A percentile compares a stretch with the other conserved stretches of the same genome.
Evolutionary conservation across 2,113 vertebrate genomes (phyloP).

Genomic region (Tichodroma muraria): DNA sequence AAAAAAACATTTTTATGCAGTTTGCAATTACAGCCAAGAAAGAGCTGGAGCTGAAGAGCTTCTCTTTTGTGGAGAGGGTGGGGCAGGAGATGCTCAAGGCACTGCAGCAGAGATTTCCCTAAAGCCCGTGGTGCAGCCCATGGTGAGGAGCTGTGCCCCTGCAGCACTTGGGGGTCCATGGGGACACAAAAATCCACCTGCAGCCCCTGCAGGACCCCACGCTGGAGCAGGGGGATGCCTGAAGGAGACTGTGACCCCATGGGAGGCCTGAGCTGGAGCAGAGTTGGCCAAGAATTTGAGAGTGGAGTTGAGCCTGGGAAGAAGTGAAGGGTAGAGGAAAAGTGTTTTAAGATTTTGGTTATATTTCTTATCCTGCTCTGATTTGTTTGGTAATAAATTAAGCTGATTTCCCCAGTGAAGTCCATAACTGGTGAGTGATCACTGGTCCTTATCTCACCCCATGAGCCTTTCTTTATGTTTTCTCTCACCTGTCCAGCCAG

Average conservation of each 20-base stretch:
- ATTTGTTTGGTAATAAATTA: not conserved
- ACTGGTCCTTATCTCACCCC: not conserved
- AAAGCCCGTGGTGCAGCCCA: not conserved
- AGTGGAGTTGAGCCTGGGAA: not conserved
- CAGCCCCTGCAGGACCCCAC: fast-evolving
- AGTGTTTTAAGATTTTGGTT: not conserved
- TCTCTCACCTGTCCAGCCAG: not conserved
- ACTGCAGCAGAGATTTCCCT: not conserved
- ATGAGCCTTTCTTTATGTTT: not conserved
- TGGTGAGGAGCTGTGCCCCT: not conserved
- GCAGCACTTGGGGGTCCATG: not conserved
- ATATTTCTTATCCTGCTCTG: not conserved
- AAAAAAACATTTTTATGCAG: not conserved
- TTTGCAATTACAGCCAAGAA: not conserved
- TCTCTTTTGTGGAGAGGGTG: not conserved
- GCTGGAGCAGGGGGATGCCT: fast-evolving
- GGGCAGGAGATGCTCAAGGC: not conserved
- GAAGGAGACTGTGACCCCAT: fast-evolving
- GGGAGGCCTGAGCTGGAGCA: not conserved
- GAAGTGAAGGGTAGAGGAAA: not conserved
- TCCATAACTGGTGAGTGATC: not conserved
- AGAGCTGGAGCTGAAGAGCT: too few species aligned
- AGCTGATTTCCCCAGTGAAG: not conserved
- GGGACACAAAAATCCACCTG: not conserved
- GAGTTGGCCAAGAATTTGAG: not conserved